Conservation (phyloP, 2,888 invertebrate genomes). For the Polyploca ridens region DNA sequence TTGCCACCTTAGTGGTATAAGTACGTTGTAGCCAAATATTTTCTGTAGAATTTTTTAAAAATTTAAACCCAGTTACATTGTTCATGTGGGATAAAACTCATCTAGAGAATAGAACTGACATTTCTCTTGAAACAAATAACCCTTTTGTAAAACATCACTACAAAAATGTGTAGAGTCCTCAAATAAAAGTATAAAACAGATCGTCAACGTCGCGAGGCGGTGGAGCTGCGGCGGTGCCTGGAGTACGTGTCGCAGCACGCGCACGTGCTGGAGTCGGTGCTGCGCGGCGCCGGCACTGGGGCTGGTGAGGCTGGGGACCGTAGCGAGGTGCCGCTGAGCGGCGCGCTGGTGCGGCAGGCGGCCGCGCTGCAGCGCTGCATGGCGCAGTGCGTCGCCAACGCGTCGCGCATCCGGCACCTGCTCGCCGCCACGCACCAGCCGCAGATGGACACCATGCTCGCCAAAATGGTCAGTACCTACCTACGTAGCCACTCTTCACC, state of each 20-base stretch:
- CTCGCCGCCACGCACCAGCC: conserved; percentile 74
- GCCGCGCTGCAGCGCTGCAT: conserved; percentile 79
- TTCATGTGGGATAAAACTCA: too few relatives aligned
- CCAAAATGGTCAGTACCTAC: conserved; percentile 75
- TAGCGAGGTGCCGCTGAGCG: conserved; percentile 65
- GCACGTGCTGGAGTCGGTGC: conserved; percentile 74
- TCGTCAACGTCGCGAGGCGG: conserved; percentile 73
- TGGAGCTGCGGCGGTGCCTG: conserved; percentile 76
- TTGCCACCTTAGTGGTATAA: too few relatives aligned
- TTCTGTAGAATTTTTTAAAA: too few relatives aligned
- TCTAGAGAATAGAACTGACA: too few relatives aligned
- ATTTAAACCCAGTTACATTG: too few relatives aligned
- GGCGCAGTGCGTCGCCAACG: conserved; percentile 80
- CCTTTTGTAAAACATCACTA: too few relatives aligned
- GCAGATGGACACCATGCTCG: conserved; percentile 79
- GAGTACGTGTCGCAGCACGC: conserved; percentile 80
- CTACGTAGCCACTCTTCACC: not conserved
- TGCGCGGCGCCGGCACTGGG: conserved; percentile 68
- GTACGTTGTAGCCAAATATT: too few relatives aligned
- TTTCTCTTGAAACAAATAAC: too few relatives aligned
- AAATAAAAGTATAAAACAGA: conserved; percentile 45
- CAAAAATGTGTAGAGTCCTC: not conserved
- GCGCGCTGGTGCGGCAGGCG: conserved; percentile 74
- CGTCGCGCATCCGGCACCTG: conserved; percentile 70
- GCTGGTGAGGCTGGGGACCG: conserved; percentile 37